These are phyloP conservation scores for Holotrichia oblita DNA, from an alignment of 1,140 invertebrate species.

Conservation along the genomic window DNA sequence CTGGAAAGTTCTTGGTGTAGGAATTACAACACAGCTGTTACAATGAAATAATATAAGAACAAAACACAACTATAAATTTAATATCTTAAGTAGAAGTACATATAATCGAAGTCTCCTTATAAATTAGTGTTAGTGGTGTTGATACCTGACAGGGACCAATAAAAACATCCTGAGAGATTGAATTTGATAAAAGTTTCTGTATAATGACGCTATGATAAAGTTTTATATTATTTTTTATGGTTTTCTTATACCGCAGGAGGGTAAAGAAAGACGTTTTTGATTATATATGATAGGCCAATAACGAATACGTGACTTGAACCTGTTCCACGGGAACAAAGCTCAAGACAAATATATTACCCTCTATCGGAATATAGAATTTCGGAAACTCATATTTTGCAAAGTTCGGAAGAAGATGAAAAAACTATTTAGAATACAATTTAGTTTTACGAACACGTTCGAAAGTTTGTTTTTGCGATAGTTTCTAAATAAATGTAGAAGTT, in stretches of 20 bases:
- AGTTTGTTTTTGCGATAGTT: neutral
- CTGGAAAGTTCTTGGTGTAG: no score
- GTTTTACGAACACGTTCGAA: neutral
- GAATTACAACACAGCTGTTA: no score
- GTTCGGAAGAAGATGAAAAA: neutral
- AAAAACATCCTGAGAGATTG: neutral
- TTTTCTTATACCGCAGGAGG: neutral
- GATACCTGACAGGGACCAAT: neutral
- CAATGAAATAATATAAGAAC: no score
- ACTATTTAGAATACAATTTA: constrained; percentile 22
- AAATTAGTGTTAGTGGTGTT: no score
- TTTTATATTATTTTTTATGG: constrained; percentile 1
- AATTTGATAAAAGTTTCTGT: neutral
- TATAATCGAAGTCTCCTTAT: no score
- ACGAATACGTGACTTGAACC: constrained; percentile 20
- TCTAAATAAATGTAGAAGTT: constrained; percentile 2
- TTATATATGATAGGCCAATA: constrained; percentile 23
- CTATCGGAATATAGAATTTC: constrained; percentile 18
- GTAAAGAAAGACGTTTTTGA: constrained; percentile 1
- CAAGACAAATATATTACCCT: constrained; percentile 29
- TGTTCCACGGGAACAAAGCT: neutral
- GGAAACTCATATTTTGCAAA: constrained; percentile 29
- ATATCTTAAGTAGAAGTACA: no score
- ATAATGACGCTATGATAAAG: neutral
- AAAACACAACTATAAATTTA: no score